phyloP scores from a whole-genome alignment of 2,797 vertebrate species.

The Orestias chungarensis region DNA sequence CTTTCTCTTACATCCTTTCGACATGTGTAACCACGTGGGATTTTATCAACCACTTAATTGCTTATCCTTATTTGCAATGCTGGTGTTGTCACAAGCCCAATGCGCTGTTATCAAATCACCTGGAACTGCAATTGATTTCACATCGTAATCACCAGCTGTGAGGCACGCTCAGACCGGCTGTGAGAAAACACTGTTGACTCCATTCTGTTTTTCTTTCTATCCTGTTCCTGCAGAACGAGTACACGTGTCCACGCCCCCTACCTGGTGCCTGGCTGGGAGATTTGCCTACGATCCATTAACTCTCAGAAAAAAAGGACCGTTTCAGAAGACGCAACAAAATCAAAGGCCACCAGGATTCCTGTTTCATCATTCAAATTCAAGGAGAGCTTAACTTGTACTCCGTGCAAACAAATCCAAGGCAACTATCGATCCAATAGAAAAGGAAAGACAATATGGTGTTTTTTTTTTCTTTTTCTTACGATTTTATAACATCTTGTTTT shows the following conservation, averaged over 20 bases:
- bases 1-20: slow-evolving; percentile 34
- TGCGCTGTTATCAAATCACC: slow-evolving; percentile 66
- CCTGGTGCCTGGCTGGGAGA: slow-evolving; percentile 83
- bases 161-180: slow-evolving; percentile 41
- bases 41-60: slow-evolving; percentile 71
- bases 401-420: slow-evolving; percentile 27
- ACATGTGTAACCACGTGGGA: slow-evolving; percentile 42
- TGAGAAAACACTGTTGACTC: slow-evolving; percentile 45
- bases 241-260: slow-evolving; percentile 81
- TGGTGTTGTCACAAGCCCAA: slow-evolving; percentile 56
- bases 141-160: slow-evolving; percentile 59
- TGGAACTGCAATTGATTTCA: slow-evolving; percentile 66
- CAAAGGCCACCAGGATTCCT: slow-evolving; percentile 35
- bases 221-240: slow-evolving; percentile 76
- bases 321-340: slow-evolving; percentile 35
- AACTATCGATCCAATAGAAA: slow-evolving; percentile 23
- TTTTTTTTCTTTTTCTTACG: slow-evolving; percentile 46
- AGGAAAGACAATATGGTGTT: slow-evolving; percentile 21
- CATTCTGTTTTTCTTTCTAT: slow-evolving; percentile 22
- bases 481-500: slow-evolving; percentile 45
- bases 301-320: slow-evolving; percentile 27
- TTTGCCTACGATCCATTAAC: slow-evolving; percentile 79
- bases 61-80: slow-evolving; percentile 65
- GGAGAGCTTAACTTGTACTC: slow-evolving; percentile 32
- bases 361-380: slow-evolving; percentile 25